Evolutionary conservation across 2,888 invertebrate genomes (phyloP).

Genomic region (Pycnomerus fuliginosus): DNA sequence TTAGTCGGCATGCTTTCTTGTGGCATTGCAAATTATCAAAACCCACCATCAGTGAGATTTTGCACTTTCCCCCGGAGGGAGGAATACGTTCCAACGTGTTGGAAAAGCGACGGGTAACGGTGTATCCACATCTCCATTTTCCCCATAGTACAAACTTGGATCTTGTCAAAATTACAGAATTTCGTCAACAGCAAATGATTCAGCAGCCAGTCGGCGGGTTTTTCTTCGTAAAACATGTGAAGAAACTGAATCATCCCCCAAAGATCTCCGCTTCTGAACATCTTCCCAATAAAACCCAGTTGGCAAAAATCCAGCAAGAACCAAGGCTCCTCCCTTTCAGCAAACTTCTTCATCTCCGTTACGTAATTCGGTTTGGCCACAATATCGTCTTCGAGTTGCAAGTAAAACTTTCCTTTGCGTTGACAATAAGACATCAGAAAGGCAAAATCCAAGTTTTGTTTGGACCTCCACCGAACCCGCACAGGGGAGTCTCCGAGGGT

Average conservation of each 20-base stretch:
- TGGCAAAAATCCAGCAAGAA: constrained; percentile 91
- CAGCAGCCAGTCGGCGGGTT: constrained; percentile 95
- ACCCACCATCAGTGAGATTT: no score
- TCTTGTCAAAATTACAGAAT: constrained; percentile 82
- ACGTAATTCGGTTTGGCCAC: constrained; percentile 83
- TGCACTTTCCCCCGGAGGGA: no score
- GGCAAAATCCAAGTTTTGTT: constrained; percentile 92
- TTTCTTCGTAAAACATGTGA: constrained; percentile 92
- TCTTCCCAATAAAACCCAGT: constrained; percentile 90
- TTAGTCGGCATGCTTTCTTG: no score
- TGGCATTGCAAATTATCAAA: no score
- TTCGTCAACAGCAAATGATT: constrained; percentile 87
- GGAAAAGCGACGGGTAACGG: no score
- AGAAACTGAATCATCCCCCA: constrained; percentile 88
- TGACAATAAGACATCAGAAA: constrained; percentile 94
- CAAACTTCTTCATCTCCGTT: constrained; percentile 81
- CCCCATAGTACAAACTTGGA: constrained; percentile 50
- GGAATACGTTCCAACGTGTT: no score
- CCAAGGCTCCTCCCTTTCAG: constrained; percentile 77
- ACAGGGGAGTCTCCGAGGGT: constrained; percentile 85
- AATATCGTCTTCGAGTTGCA: constrained; percentile 94
- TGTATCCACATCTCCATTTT: no score
- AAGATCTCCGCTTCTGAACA: constrained; percentile 87
- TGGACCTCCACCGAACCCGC: constrained; percentile 87
- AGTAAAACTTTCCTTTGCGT: constrained; percentile 82